Evolutionary conservation across 2,113 vertebrate genomes (phyloP).

Genomic region (Orycteropus afer): DNA sequence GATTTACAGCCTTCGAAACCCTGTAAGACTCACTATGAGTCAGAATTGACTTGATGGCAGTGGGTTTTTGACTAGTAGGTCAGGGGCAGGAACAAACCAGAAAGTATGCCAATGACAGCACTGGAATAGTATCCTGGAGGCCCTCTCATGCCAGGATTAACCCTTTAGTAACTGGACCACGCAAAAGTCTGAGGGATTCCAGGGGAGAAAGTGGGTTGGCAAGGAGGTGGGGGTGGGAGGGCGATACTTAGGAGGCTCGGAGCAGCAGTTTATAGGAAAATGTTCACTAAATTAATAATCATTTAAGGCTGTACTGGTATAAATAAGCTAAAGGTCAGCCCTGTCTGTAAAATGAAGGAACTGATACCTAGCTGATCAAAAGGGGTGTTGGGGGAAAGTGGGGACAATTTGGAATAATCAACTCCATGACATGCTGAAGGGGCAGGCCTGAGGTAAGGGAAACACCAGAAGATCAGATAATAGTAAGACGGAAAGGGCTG

Average conservation of each 20-base stretch:
- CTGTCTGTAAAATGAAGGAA: not conserved
- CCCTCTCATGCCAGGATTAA: not conserved
- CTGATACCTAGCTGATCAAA: not conserved
- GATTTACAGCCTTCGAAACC: too few species aligned
- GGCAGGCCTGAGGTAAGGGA: not conserved
- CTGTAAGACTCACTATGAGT: too few species aligned
- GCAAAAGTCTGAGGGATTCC: not conserved
- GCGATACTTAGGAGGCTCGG: not conserved
- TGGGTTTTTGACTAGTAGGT: not conserved
- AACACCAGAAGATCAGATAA: not conserved
- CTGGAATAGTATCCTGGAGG: not conserved
- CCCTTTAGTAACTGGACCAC: not conserved
- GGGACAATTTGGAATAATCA: not conserved
- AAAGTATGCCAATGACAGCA: not conserved
- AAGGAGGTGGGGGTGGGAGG: too few species aligned
- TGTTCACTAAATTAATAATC: not conserved
- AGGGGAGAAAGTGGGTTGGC: not conserved
- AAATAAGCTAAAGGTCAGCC: conserved; percentile 16
- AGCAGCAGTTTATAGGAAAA: not conserved
- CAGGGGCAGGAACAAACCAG: not conserved
- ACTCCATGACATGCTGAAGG: not conserved
- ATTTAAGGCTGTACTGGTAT: not conserved
- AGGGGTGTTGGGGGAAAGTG: not conserved
- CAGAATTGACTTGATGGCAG: too few species aligned
- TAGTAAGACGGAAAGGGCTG: not conserved